Evolutionary conservation across 2,797 vertebrate genomes (phyloP).

Genomic region (Ataeniobius toweri): DNA sequence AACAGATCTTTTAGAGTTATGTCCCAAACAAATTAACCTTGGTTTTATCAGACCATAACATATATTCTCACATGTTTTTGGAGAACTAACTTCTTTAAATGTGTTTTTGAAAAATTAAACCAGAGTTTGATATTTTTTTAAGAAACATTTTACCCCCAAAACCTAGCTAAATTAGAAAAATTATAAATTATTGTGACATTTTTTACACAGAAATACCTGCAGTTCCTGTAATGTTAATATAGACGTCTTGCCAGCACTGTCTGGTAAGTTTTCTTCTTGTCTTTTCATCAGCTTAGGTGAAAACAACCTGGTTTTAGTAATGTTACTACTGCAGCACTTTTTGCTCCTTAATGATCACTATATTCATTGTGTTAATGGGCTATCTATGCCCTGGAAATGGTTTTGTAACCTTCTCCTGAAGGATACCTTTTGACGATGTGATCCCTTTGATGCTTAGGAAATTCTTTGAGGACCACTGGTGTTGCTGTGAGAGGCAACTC

Average conservation of each 20-base stretch:
- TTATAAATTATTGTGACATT: not conserved
- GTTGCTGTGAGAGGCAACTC: not conserved
- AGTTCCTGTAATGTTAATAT: not conserved
- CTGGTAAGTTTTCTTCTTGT: not conserved
- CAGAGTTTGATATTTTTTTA: not conserved
- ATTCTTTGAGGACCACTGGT: not conserved
- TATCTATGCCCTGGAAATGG: not conserved
- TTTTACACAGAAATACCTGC: not conserved
- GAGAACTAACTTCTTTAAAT: too few relatives aligned
- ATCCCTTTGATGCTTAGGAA: not conserved
- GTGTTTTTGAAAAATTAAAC: too few relatives aligned
- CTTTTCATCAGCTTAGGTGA: not conserved
- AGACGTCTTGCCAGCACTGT: not conserved
- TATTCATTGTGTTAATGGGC: not conserved
- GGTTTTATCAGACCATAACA: too few relatives aligned
- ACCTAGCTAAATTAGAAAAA: not conserved
- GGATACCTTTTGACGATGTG: not conserved
- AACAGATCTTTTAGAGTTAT: not conserved
- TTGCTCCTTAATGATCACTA: not conserved
- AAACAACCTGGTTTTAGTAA: not conserved
- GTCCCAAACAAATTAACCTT: too few relatives aligned
- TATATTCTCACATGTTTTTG: too few relatives aligned
- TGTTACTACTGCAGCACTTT: not conserved
- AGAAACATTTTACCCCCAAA: not conserved
- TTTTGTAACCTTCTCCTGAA: not conserved